phyloP scores from a whole-genome alignment of 2,888 invertebrate genomes.

The Romanomermis culicivorax region DNA sequence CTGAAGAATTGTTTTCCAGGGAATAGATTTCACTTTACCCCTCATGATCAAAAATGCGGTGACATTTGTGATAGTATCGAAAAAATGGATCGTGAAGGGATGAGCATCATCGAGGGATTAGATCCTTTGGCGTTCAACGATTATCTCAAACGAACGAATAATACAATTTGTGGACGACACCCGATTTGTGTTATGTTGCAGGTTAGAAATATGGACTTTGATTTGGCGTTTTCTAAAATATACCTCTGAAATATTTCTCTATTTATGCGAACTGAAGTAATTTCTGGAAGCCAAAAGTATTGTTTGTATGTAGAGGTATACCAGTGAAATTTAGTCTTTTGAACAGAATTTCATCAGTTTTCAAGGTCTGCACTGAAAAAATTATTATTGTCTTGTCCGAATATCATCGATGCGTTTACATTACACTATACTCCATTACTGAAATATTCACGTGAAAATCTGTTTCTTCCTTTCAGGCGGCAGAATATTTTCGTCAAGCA shows the following conservation, averaged over 20 bases:
- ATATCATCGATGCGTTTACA: too few relatives aligned
- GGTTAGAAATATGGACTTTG: too few relatives aligned
- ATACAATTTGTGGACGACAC: conserved; percentile 98
- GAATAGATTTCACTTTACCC: conserved; percentile 41
- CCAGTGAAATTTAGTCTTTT: too few relatives aligned
- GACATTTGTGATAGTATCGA: conserved; percentile 81
- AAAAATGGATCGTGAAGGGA: conserved; percentile 76
- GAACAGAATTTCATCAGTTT: too few relatives aligned
- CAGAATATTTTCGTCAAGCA: conserved; percentile 41
- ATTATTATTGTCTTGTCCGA: too few relatives aligned
- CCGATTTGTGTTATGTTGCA: conserved; percentile 86
- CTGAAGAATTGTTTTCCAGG: conserved; percentile 25
- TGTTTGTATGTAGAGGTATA: neutral
- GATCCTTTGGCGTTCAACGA: conserved; percentile 68
- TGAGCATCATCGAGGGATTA: conserved; percentile 80
- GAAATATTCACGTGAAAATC: too few relatives aligned
- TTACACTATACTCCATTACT: too few relatives aligned
- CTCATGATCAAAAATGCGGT: conserved; percentile 55
- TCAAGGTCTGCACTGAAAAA: too few relatives aligned
- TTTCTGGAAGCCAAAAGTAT: neutral
- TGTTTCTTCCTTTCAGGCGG: conserved; percentile 38
- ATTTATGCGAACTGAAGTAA: conserved; percentile 5
- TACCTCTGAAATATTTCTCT: neutral
- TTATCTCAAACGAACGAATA: conserved; percentile 78
- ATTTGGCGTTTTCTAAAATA: neutral